A percentile compares a stretch with the other conserved stretches of the same genome.
Evolutionary conservation across 2,797 vertebrate species (phyloP).

Genomic region (Delichon dasypus): DNA sequence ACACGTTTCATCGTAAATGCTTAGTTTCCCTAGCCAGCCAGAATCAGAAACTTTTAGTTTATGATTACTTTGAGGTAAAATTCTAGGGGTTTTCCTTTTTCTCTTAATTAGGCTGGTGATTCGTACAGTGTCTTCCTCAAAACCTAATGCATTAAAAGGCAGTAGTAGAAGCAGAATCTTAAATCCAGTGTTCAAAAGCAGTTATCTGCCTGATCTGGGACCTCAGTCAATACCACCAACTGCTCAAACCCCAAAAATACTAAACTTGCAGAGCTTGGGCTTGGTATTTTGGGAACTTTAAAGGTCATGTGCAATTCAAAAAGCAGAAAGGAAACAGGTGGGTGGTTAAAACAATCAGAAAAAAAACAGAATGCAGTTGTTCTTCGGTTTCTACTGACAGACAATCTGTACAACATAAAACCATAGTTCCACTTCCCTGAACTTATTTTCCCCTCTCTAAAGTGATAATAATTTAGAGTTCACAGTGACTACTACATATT

Average conservation of each 20-base stretch:
- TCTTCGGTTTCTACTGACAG: not conserved
- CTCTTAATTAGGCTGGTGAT: not conserved
- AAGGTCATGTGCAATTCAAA: not conserved
- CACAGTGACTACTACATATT: not conserved
- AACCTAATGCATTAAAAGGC: not conserved
- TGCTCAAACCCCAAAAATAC: not conserved
- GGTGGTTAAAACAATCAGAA: not conserved
- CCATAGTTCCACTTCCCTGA: not conserved
- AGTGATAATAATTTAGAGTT: not conserved
- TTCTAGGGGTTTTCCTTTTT: not conserved
- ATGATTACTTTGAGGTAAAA: not conserved
- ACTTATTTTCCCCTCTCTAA: not conserved
- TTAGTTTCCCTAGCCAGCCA: not conserved
- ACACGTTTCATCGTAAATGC: accelerated
- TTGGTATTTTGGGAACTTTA: not conserved
- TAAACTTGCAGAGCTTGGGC: not conserved
- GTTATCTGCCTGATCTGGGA: not conserved
- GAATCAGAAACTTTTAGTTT: not conserved
- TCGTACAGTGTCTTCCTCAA: not conserved
- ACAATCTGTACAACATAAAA: not conserved
- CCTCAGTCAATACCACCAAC: not conserved
- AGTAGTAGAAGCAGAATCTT: not conserved
- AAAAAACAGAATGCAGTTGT: not conserved
- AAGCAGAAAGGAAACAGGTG: not conserved
- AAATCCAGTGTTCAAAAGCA: not conserved